These are phyloP conservation scores for Papilio protenor DNA, from an alignment of 2,888 invertebrate genomes.

Conservation along the genomic window DNA sequence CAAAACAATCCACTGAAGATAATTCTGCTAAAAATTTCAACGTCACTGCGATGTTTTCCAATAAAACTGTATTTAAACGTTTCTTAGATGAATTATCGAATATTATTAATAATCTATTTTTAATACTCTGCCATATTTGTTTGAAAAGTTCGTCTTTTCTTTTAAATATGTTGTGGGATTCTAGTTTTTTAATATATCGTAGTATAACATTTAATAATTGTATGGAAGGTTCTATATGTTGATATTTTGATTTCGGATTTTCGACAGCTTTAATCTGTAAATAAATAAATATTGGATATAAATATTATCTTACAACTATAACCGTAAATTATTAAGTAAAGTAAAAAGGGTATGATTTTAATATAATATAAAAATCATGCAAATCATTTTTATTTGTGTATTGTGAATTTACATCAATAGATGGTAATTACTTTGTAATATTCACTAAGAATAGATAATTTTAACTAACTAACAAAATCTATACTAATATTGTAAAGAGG, in stretches of 20 bases:
- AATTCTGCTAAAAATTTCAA: conserved; percentile 72
- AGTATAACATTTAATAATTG: conserved; percentile 67
- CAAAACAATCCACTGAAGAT: conserved; percentile 67
- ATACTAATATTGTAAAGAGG: too few species aligned
- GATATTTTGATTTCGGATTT: conserved; percentile 60
- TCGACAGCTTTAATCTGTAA: conserved; percentile 70
- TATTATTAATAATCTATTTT: conserved; percentile 57
- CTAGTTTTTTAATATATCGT: conserved; percentile 72
- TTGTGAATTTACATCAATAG: not conserved
- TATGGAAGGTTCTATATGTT: conserved; percentile 67
- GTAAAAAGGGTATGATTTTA: too few species aligned
- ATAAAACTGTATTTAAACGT: conserved; percentile 48
- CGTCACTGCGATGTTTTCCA: conserved; percentile 65
- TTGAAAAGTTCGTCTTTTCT: conserved; percentile 66
- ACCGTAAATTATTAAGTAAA: too few species aligned
- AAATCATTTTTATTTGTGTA: not conserved
- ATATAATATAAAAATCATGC: too few species aligned
- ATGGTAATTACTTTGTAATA: too few species aligned
- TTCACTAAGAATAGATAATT: not conserved
- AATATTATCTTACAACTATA: too few species aligned
- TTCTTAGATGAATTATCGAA: conserved; percentile 52
- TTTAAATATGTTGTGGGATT: conserved; percentile 66
- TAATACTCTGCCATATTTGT: conserved; percentile 68
- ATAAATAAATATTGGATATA: not conserved
- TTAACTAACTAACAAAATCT: too few species aligned